Conservation (phyloP, 1,140 invertebrate species). For the Globodera ellingtonae region DNA sequence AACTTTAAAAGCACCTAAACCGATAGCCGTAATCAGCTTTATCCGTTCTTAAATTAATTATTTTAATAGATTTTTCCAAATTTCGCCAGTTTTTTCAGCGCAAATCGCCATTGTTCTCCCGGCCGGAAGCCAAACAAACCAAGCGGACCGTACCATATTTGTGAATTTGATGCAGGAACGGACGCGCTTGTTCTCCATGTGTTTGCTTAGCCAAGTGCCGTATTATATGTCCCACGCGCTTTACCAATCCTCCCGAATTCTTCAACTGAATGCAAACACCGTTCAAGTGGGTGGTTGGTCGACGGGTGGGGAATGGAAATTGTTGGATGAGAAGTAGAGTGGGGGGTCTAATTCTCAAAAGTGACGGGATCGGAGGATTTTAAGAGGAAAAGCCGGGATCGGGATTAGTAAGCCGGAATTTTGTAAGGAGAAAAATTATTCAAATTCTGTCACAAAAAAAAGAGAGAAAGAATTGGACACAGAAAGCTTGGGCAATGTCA, state of each 20-base stretch:
- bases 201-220: slow-evolving; percentile 25
- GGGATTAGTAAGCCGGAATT: no score
- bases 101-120: slow-evolving; percentile 1
- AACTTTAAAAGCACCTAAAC: neutral
- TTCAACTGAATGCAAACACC: neutral
- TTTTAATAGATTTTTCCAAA: neutral
- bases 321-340: no score
- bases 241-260: slow-evolving; percentile 16
- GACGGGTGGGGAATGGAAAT: no score
- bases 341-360: neutral
- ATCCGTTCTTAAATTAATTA: no score
- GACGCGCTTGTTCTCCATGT: slow-evolving; percentile 15
- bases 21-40: neutral
- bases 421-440: no score
- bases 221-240: slow-evolving; percentile 14
- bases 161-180: slow-evolving; percentile 24
- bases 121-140: neutral
- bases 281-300: neutral
- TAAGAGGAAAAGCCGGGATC: no score
- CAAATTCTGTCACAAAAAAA: no score
- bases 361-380: neutral
- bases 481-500: no score
- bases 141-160: slow-evolving; percentile 10
- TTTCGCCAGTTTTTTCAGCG: neutral
- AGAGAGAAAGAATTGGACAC: no score